A percentile compares a stretch with the other conserved stretches of the same genome.
phyloP scores from a whole-genome alignment of 2,888 invertebrate species.

The Calameuta pallipes region DNA sequence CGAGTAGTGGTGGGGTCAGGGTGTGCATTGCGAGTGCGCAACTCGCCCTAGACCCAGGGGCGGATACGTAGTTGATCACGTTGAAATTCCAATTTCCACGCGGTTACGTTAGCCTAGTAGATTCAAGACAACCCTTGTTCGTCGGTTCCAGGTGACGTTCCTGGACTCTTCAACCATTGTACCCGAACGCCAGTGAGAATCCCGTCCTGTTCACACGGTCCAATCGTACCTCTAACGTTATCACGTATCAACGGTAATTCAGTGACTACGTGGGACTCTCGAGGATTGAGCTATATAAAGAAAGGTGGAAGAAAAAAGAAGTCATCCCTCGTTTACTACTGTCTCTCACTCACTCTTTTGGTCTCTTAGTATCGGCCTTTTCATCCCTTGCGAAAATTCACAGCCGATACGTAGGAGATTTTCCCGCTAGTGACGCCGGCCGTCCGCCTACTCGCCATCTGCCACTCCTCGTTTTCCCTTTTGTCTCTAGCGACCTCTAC shows the following conservation, averaged over 20 bases:
- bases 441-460: background rate
- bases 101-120: background rate
- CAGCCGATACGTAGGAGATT: background rate
- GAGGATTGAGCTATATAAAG: background rate
- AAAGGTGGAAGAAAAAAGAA: background rate
- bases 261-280: background rate
- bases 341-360: background rate
- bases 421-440: background rate
- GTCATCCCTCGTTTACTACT: background rate
- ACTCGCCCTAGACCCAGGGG: background rate
- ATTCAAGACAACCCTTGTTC: background rate
- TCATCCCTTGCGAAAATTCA: background rate
- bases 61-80: background rate
- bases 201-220: background rate
- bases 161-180: background rate
- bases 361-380: background rate
- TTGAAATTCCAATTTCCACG: background rate
- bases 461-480: slow-evolving; percentile 19
- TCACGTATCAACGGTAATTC: background rate
- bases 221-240: background rate
- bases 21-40: background rate
- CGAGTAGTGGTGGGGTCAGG: background rate
- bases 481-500: slow-evolving; percentile 35
- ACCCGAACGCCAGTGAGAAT: background rate
- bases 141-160: background rate